Base-by-base conservation (phyloP, 1,140 invertebrate genomes). In the Micrasema longulum region DNA sequence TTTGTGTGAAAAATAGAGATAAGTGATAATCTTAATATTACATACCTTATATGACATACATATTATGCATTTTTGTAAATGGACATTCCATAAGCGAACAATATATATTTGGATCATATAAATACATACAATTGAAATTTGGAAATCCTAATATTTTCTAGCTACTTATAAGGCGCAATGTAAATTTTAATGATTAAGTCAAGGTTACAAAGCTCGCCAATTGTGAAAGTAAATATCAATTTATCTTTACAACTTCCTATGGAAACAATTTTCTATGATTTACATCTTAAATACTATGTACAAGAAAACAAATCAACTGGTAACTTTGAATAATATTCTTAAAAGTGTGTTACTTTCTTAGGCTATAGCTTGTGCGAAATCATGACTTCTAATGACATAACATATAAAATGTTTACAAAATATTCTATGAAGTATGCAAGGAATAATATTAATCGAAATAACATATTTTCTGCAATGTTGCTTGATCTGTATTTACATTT, bases 131-230 rank as follows among this genome's bases (percentile, higher is more conserved):
- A n/a, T 50, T n/a, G 26, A 35, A 31, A 35, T 35, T 43, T 62
- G 57, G 57, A 62, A 62, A 62, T 62, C 43, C 57, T 62, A 62
- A 41, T 20, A 62, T 62, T 62, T 68, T 50, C 45, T 68, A 68
- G 63, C 64, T 73, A 73, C 45, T 67, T 68, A n/a, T n/a, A 73
- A 73, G 71, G 71, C 71, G 71, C 71, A 73, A 73, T 73, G 53
- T 50, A 68, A 70, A 68, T 73, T 45, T 69, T 62, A 73, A 72
- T 67, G 63, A 55, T 66, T 55, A 41, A 57, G 57, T 64, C 60
- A 52, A 52, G 48, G 57, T 71, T 71, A 72, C 63, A 67, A 72
- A 72, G 70, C 70, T 72, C 70, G 70, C 70, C 50, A 63, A 53
- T 66, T 72, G 23, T 11, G 67, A 48, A 72, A n/a, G 12, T n/a